phyloP scores from a whole-genome alignment of 2,797 vertebrate species.

The Rhincodon typus region DNA sequence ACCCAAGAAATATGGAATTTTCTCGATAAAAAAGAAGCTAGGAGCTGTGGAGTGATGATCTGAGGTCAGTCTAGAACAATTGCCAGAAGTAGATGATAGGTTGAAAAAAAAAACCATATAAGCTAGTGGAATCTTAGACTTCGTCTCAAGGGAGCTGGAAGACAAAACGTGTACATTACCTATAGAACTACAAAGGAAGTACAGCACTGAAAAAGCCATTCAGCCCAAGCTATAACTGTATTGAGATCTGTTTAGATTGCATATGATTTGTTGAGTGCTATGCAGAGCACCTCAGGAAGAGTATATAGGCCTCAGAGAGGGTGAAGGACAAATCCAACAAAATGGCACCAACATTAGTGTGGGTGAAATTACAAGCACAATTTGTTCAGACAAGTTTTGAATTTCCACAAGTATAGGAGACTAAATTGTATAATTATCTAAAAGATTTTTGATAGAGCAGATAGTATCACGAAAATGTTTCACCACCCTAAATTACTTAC shows the following conservation, averaged over 20 bases:
- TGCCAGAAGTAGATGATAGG: not conserved
- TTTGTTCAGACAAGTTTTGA: not conserved
- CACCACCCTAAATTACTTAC: too few species aligned
- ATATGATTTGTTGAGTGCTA: not conserved
- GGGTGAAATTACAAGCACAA: not conserved
- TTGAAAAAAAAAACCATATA: not conserved
- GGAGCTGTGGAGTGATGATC: not conserved
- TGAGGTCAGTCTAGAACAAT: not conserved
- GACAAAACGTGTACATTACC: not conserved
- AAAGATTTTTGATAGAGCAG: too few species aligned
- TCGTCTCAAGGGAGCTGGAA: not conserved
- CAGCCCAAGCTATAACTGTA: not conserved
- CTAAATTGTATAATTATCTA: not conserved
- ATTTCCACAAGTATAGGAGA: not conserved
- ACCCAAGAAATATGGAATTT: not conserved
- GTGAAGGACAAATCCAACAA: not conserved
- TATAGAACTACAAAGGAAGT: too few species aligned
- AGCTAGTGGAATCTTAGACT: not conserved
- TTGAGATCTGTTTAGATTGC: not conserved
- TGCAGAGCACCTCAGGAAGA: not conserved
- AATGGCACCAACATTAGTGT: not conserved
- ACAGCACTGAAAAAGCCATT: too few species aligned
- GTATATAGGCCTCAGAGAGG: not conserved
- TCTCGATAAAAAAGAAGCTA: not conserved
- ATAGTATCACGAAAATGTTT: not conserved